Evolutionary conservation across 2,888 invertebrate species (phyloP), one percentile per base, ranked within the genome.

Genomic region (Schrankia costaestrigalis): DNA sequence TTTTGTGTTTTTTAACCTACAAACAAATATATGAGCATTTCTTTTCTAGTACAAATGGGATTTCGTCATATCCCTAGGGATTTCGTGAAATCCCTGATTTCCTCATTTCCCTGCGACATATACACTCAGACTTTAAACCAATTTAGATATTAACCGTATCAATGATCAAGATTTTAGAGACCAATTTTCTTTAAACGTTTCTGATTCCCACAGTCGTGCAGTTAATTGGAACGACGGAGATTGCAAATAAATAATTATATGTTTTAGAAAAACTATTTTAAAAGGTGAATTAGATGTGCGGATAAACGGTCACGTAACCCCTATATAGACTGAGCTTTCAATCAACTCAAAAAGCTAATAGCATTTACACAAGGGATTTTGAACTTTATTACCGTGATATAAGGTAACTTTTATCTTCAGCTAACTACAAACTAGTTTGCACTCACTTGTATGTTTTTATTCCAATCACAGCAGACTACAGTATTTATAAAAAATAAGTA

Each of bases 301-400:
- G 55, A 67, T 75, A 78, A 77, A 70, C 68, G 74, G 76, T 78
- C 79, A 79, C 78, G 78, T 79, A 78, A 70, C 55, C 52, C 57
- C 51, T 61, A 65, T 64, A 56, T 59, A 58, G 66, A 58, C 62
- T 50, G 61, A 75, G 72, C 77, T 80, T 78, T 77, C 67, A 78
- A 78, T 75, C 71, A 63, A 64, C 56, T 60, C 64, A 57, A 64
- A 8, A 65, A 68, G 64, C 54, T 51, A 47, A 32, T 49, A 8
- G 3, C n/a, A 14, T 5, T 11, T 11, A 4, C 13, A 11, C 9
- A 3, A 12, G 12, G 3, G 6, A 26, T 8, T 11, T 27, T 21
- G 21, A n/a, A n/a, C 51, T 23, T 46, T 46, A 49, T 50, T 40
- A 35, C 0, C 2, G 25, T n/a, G 3, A 6, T 2, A 12, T 44